A percentile compares a stretch with the other conserved stretches of the same genome.
Conservation (phyloP, 1,140 invertebrate species). For the Sycophaga agraensis region DNA sequence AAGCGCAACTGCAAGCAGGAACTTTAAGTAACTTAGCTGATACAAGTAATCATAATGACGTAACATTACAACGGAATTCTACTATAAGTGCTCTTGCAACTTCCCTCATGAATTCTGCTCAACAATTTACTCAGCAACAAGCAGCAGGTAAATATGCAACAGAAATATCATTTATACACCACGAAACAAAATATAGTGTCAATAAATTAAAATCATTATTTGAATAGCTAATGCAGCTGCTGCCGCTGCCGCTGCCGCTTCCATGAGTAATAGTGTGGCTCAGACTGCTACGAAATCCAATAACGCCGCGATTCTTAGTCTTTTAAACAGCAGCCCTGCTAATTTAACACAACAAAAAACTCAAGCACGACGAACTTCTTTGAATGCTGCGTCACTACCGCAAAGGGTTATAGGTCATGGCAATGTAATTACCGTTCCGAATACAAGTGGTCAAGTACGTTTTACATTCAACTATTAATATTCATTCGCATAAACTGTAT, state of each 20-base stretch:
- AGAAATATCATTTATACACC: too few species aligned
- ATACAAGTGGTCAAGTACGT: constrained; percentile 51
- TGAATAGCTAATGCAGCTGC: constrained; percentile 46
- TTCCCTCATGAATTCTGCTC: constrained; percentile 77
- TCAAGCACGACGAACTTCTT: constrained; percentile 49
- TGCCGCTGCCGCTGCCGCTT: constrained; percentile 58
- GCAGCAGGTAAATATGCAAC: constrained; percentile 56
- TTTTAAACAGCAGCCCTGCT: constrained; percentile 72
- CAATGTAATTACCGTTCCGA: constrained; percentile 54
- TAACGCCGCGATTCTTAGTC: constrained; percentile 72
- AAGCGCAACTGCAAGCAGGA: constrained; percentile 62
- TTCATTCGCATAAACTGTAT: background rate
- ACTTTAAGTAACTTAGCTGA: constrained; percentile 46
- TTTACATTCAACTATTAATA: background rate
- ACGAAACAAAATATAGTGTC: too few species aligned
- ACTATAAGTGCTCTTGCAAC: constrained; percentile 75
- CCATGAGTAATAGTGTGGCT: constrained; percentile 56
- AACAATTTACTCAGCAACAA: constrained; percentile 73
- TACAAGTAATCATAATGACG: constrained; percentile 50
- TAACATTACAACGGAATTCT: constrained; percentile 64
- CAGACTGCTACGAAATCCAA: constrained; percentile 41
- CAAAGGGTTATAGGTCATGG: constrained; percentile 52
- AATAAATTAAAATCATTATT: constrained; percentile 2
- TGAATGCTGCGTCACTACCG: constrained; percentile 51
- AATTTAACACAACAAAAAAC: constrained; percentile 52